A percentile compares a stretch with the other conserved stretches of the same genome.
phyloP scores from a whole-genome alignment of 2,113 vertebrate genomes.

The Progne subis region DNA sequence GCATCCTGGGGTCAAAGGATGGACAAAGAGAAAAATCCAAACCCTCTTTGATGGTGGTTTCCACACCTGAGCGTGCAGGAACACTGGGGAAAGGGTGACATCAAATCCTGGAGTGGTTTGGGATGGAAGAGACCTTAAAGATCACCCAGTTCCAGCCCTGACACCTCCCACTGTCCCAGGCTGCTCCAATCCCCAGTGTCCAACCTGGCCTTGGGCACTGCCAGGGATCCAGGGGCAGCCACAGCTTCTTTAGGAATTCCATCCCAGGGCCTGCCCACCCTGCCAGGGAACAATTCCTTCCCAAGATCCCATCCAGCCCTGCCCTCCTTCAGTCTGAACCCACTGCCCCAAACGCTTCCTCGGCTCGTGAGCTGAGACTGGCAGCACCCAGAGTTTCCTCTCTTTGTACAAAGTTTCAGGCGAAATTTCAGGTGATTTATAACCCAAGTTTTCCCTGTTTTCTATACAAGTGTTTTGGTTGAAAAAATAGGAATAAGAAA shows the following conservation, averaged over 20 bases:
- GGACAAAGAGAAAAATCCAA: neutral
- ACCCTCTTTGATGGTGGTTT: neutral
- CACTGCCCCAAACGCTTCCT: neutral
- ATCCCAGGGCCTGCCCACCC: rapidly evolving
- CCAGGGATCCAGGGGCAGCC: neutral
- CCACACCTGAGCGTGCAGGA: neutral
- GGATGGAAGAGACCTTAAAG: neutral
- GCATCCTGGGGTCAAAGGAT: neutral
- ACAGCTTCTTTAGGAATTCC: neutral
- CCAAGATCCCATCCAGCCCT: neutral
- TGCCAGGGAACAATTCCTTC: neutral
- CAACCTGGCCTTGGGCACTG: neutral
- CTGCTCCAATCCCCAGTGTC: neutral
- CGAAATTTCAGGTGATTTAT: neutral
- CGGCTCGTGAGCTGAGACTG: neutral
- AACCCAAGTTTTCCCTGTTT: neutral
- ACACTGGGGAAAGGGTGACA: neutral
- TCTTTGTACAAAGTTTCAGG: neutral
- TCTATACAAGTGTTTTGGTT: neutral
- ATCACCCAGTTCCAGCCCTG: neutral
- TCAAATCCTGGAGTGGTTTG: neutral
- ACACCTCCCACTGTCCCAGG: neutral
- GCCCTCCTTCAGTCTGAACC: neutral
- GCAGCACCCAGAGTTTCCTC: neutral
- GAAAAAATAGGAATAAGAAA: neutral